A percentile compares a stretch with the other conserved stretches of the same genome.
Evolutionary conservation across 2,888 invertebrate genomes (phyloP).

Genomic region (Hipparchia semele): DNA sequence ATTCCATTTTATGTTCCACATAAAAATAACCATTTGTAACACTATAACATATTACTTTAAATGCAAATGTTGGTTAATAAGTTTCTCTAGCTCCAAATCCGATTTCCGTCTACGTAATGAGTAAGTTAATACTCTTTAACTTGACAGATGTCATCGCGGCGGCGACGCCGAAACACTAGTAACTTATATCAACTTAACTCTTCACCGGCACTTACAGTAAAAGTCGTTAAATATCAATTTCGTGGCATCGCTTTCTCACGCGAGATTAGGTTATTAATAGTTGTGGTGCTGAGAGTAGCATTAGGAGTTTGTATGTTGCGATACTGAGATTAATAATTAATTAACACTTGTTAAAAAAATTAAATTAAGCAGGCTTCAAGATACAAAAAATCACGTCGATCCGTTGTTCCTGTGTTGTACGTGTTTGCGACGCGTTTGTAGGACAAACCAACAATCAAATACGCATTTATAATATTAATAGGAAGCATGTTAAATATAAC

Average conservation of each 20-base stretch:
- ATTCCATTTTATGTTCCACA: neutral
- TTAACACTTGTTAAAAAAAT: neutral
- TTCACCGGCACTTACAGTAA: neutral
- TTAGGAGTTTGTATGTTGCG: neutral
- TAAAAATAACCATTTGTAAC: neutral
- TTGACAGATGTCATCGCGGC: conserved; percentile 1
- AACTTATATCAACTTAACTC: neutral
- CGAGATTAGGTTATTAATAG: neutral
- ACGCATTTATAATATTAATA: no score
- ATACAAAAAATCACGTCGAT: no score
- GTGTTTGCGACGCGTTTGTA: no score
- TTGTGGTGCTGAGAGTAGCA: neutral
- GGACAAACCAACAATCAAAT: no score
- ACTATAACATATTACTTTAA: conserved; percentile 3
- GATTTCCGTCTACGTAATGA: conserved; percentile 3
- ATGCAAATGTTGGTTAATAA: conserved; percentile 11
- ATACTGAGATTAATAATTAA: neutral
- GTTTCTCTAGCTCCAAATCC: conserved; percentile 1
- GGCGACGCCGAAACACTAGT: neutral
- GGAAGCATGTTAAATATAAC: no score
- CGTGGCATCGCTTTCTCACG: conserved; percentile 1
- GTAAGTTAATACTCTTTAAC: conserved; percentile 2
- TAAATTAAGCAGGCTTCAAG: no score
- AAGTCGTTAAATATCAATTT: conserved; percentile 13
- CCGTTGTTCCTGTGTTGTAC: no score